Conservation (phyloP, 2,113 vertebrate genomes). For the Protomyctophum bolini region DNA sequence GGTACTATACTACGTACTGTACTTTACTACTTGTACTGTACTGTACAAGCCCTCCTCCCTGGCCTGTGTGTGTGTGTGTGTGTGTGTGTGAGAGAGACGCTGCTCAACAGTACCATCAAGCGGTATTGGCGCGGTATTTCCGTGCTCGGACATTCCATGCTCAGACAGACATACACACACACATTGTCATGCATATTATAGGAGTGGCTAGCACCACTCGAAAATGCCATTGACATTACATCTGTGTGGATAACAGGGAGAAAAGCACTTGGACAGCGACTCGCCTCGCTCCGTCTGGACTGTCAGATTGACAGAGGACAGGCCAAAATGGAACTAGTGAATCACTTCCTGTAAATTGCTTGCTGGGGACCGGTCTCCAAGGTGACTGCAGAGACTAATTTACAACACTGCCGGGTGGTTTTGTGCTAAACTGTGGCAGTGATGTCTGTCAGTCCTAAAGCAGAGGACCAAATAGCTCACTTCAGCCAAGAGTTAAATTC, state of each 20-base stretch:
- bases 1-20: too few relatives aligned
- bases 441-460: slow-evolving; percentile 9
- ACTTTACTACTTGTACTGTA: too few relatives aligned
- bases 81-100: too few relatives aligned
- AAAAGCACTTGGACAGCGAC: slow-evolving; percentile 33
- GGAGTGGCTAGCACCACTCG: too few relatives aligned
- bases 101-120: too few relatives aligned
- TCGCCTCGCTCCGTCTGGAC: slow-evolving; percentile 11
- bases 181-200: too few relatives aligned
- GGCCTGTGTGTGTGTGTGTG: too few relatives aligned
- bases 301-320: slow-evolving; percentile 45
- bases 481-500: too few relatives aligned
- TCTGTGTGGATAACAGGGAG: slow-evolving; percentile 2
- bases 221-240: slow-evolving; percentile 22
- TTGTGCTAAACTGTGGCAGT: neutral
- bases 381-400: slow-evolving; percentile 21
- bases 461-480: neutral
- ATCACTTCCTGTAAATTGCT: slow-evolving; percentile 52
- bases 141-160: too few relatives aligned
- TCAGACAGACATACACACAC: too few relatives aligned
- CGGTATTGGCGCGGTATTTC: too few relatives aligned
- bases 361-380: slow-evolving; percentile 23
- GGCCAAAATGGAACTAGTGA: slow-evolving; percentile 45
- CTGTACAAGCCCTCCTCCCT: too few relatives aligned
- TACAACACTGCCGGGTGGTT: slow-evolving; percentile 19